phyloP scores from a whole-genome alignment of 1,140 invertebrate genomes.

The Bombus pascuorum region DNA sequence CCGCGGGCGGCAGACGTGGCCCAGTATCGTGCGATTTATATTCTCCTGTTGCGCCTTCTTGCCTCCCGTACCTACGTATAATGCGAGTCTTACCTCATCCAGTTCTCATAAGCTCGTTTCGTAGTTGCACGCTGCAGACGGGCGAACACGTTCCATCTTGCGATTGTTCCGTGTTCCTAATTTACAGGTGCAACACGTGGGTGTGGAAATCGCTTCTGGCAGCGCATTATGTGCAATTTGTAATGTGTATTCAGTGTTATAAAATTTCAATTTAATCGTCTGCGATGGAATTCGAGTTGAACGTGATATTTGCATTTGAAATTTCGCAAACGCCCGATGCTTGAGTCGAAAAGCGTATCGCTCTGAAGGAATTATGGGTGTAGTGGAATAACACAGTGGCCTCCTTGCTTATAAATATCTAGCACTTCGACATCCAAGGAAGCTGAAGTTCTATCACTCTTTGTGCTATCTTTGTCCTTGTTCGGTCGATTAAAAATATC shows the following conservation, averaged over 20 bases:
- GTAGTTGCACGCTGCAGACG: not conserved
- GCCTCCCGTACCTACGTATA: constrained; percentile 51
- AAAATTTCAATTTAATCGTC: not conserved
- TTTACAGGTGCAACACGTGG: not conserved
- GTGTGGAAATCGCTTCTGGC: not conserved
- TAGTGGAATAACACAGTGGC: too few relatives aligned
- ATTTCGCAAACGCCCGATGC: too few relatives aligned
- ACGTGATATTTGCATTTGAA: too few relatives aligned
- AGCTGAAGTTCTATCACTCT: too few relatives aligned
- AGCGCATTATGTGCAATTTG: not conserved
- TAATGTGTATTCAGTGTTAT: not conserved
- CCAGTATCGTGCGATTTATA: constrained; percentile 63
- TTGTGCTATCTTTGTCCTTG: too few relatives aligned
- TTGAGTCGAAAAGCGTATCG: too few relatives aligned
- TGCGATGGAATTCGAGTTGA: too few relatives aligned
- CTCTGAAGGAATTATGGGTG: too few relatives aligned
- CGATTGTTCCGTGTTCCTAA: not conserved
- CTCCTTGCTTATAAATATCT: too few relatives aligned
- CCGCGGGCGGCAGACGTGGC: constrained; percentile 44
- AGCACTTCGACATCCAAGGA: too few relatives aligned
- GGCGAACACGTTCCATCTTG: constrained; percentile 19
- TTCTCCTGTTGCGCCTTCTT: constrained; percentile 57
- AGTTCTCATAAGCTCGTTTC: constrained; percentile 63
- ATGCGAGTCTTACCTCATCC: constrained; percentile 60
- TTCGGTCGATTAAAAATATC: too few relatives aligned